A percentile compares a stretch with the other conserved stretches of the same genome.
phyloP scores from a whole-genome alignment of 2,797 vertebrate species.

The Morelia viridis region DNA sequence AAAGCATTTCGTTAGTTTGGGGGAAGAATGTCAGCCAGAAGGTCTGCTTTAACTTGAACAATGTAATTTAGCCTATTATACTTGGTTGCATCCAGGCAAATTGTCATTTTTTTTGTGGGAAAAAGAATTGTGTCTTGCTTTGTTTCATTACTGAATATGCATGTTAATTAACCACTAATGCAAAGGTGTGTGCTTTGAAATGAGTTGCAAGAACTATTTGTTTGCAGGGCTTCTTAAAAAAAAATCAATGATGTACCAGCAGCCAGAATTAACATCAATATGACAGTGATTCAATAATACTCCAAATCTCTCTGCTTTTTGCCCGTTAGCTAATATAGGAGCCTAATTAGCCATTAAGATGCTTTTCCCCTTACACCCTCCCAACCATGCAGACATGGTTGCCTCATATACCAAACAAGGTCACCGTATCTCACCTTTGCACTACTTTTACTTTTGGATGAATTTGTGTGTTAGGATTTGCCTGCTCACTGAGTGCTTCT shows the following conservation, averaged over 20 bases:
- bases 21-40: background rate
- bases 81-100: conserved; percentile 5
- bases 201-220: conserved; percentile 35
- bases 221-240: conserved; percentile 43
- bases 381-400: conserved; percentile 39
- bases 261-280: conserved; percentile 82
- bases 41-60: background rate
- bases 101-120: background rate
- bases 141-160: conserved; percentile 28
- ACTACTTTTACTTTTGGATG: conserved; percentile 18
- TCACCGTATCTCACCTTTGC: conserved; percentile 14
- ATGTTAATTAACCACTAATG: conserved; percentile 15
- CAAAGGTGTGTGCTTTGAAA: conserved; percentile 23
- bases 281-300: conserved; percentile 80
- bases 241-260: conserved; percentile 79
- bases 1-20: background rate
- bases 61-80: conserved; percentile 2
- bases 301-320: conserved; percentile 80
- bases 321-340: conserved; percentile 78
- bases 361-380: conserved; percentile 77
- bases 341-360: conserved; percentile 85
- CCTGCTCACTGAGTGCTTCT: conserved; percentile 6
- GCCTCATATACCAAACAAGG: conserved; percentile 24
- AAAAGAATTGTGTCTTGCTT: conserved; percentile 20
- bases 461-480: conserved; percentile 18